Base-by-base conservation (phyloP, 2,888 invertebrate genomes). In the Trypoxylon attenuatum region DNA sequence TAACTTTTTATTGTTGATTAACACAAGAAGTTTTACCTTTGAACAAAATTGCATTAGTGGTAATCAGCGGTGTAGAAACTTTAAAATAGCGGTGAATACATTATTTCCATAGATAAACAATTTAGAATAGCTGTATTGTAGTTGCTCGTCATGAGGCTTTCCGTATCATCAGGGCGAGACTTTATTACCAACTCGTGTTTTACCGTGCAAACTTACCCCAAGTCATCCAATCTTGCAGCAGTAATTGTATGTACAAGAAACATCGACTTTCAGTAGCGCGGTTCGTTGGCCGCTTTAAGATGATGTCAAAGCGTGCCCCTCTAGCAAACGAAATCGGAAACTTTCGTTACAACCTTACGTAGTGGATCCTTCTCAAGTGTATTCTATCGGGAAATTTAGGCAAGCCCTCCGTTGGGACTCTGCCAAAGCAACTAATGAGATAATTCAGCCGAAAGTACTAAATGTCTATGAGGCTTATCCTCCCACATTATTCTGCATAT, bases 241-340 rank as follows among this genome's bases (percentile, higher is more conserved):
- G 33, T 65, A 65, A 65, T 61, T 61, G 61, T 39, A 65, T 19
- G n/a, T n/a, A n/a, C 27, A 60, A 42, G 56, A 55, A 65, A 51
- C 56, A 33, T 33, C 13, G 33, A 13, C 33, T 33, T 33, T 33
- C 33, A 13, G 33, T 33, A 13, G 33, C 33, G 33, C 33, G 33
- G 33, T 33, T 33, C 33, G 33, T 8, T 33, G 1, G 13, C n/a
- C 13, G 33, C 33, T 13, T 10, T n/a, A n/a, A 10, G 33, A 33
- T 10, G 29, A 29, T 29, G 29, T 13, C 29, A 4, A 25, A 13
- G n/a, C 33, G 33, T 13, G 33, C 2, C 25, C 5, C 5, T 13
- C 33, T 33, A 10, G 33, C 13, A 33, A n/a, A 10, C 33, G 3
- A 8, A 13, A 33, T 13, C n/a, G 33, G n/a, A 10, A 33, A 33